Evolutionary conservation across 2,113 vertebrate genomes (phyloP), one percentile per base, ranked within the genome.

Genomic region (Eptesicus fuscus): DNA sequence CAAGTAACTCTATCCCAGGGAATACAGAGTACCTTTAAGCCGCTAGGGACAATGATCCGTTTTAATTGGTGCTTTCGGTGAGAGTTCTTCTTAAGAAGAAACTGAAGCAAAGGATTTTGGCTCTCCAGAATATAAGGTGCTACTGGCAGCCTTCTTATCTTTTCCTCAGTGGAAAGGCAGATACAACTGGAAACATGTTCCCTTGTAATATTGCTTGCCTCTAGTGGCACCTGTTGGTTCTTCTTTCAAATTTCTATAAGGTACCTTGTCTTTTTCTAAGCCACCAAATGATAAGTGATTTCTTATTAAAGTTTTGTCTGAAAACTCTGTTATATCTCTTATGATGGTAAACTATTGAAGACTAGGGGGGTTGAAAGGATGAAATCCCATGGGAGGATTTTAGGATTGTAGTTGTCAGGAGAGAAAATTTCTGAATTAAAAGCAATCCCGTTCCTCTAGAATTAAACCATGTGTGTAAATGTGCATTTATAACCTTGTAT

Each of bases 281-380:
- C 56, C 65, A 88, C 61, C 40, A 73, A 63, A 49, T 71, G 42
- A 22, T 90, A 76, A 79, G 71, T 95, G 47, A 89, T 78, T 86
- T 94, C 91, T 73, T 83, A 71, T 70, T 93, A 47, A 82, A 89
- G 16, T 59, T 94, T 88, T 88, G 30, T 18, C 73, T 65, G 51
- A 94, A 92, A 91, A 86, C n/a, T 67, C 25, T 84, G 7, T 65
- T 92, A 17, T n/a, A 40, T 67, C 42, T 90, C n/a, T 82, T 71
- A 67, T 47, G 40, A 79, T 82, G 42, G 40, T 63, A 59, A 83
- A 70, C 47, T 88, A 20, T 56, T 84, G 47, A 91, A 80, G 76
- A 93, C 71, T 35, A 67, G 76, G 28, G 67, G 71, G 53, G 18
- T 16, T 40, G 35, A 82, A 77, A 88, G 35, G 32, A 84, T 53